These are phyloP conservation scores for Carassius gibelio DNA, from an alignment of 2,113 vertebrate species.

Conservation along the genomic window DNA sequence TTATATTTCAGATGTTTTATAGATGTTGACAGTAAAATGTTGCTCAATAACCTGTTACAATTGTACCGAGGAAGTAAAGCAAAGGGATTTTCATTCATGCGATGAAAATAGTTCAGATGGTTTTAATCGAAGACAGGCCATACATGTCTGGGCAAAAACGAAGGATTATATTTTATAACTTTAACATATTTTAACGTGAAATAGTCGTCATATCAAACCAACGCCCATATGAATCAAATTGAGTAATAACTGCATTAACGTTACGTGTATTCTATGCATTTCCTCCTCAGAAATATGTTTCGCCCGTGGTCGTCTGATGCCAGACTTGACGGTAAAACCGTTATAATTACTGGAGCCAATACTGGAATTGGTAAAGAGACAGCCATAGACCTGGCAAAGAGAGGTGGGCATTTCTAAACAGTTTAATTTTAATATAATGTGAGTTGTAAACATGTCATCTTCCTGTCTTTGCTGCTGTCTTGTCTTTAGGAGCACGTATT, in stretches of 20 bases:
- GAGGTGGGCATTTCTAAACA: conserved; percentile 61
- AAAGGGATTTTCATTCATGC: neutral
- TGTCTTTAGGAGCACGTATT: conserved; percentile 69
- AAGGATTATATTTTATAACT: neutral
- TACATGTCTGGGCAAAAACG: neutral
- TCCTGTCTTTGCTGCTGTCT: neutral
- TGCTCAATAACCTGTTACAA: neutral
- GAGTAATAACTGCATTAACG: neutral
- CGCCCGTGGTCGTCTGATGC: conserved; percentile 65
- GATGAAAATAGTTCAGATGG: neutral
- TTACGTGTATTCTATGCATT: conserved; percentile 44
- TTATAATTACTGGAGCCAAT: conserved; percentile 76
- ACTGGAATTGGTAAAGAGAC: conserved; percentile 77
- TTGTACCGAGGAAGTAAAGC: neutral
- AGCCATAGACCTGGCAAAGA: conserved; percentile 73
- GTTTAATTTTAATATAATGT: neutral
- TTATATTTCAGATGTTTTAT: neutral
- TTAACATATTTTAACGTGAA: neutral
- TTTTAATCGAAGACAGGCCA: neutral
- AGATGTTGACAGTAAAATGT: neutral
- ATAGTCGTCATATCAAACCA: neutral
- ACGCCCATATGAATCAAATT: neutral
- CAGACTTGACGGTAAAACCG: conserved; percentile 67
- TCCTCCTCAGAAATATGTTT: conserved; percentile 63
- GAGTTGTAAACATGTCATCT: neutral